Evolutionary conservation across 2,888 invertebrate genomes (phyloP), one percentile per base, ranked within the genome.

Genomic region (Dyspetes luteomarginatus): DNA sequence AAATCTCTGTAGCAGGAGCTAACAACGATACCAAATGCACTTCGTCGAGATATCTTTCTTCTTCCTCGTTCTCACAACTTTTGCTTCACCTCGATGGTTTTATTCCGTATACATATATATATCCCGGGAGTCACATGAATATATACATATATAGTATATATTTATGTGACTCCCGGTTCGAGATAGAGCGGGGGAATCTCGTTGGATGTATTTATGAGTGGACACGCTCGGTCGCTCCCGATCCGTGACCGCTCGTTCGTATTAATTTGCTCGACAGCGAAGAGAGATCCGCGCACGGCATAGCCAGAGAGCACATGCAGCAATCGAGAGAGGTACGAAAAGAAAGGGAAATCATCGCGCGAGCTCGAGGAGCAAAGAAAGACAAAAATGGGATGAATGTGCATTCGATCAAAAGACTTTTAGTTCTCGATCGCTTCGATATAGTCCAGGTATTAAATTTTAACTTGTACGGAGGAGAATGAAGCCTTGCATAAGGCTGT

Each of bases 241-340:
- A 72, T 77, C 71, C 56, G 55, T 58, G 72, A 73, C 50, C 78
- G 81, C 62, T 81, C 62, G 58, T 22, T 82, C 83, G 83, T 85
- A 87, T 88, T 88, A 88, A 88, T 88, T 88, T 86, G 80, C 84
- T 84, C 80, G 76, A 83, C 78, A 85, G 84, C 81, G 78, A 75
- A 80, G 82, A 82, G 48, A 76, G 81, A 41, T 69, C 48, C 7
- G 58, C 48, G 60, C 60, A 64, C n/a, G n/a, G n/a, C n/a, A 30
- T 26, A 48, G 78, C 65, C 15, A 48, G 58, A 24, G 48, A n/a
- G 17, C 0, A 1, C 15, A 36, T n/a, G 50, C 48, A 50, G 52
- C 36, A 4, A 65, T 30, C 12, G 12, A 7, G 28, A n/a, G 41
- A 81, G 83, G 82, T 82, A 83, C 82, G 81, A 83, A 60, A 82